Evolutionary conservation across 2,888 invertebrate species (phyloP).

Genomic region (Odontocolon sp.): DNA sequence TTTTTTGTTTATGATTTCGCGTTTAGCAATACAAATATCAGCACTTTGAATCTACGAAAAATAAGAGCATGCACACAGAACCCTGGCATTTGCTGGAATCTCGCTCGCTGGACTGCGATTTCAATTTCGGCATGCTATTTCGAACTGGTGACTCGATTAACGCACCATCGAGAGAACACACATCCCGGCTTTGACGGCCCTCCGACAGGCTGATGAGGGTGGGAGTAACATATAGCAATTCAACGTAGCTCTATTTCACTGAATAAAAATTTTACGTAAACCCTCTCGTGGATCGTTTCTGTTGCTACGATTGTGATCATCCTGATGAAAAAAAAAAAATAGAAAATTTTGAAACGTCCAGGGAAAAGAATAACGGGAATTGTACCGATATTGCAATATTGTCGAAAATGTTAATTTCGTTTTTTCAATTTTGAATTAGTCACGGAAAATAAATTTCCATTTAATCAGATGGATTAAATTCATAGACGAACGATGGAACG

Average conservation of each 20-base stretch:
- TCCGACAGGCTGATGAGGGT: neutral
- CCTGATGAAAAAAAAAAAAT: neutral
- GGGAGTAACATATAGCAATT: neutral
- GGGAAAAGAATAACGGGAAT: too few species aligned
- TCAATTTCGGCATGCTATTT: constrained; percentile 60
- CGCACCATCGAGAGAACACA: constrained; percentile 50
- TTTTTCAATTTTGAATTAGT: too few species aligned
- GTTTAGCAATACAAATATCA: too few species aligned
- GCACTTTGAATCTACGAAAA: too few species aligned
- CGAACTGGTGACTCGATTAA: constrained; percentile 60
- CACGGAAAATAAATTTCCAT: too few species aligned
- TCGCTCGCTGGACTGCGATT: constrained; percentile 52
- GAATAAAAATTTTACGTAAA: constrained; percentile 8
- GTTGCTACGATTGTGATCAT: neutral
- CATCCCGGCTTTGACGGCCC: constrained; percentile 45
- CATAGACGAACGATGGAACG: too few species aligned
- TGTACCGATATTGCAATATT: too few species aligned
- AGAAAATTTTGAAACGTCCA: neutral
- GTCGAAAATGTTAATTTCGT: neutral
- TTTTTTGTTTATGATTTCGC: too few species aligned
- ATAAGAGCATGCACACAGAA: neutral
- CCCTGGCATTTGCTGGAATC: constrained; percentile 21
- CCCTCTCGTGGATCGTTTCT: constrained; percentile 8
- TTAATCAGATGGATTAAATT: too few species aligned
- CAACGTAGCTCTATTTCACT: constrained; percentile 19